These are phyloP conservation scores for Archips crataeganus DNA, from an alignment of 2,888 invertebrate genomes.

Conservation along the genomic window DNA sequence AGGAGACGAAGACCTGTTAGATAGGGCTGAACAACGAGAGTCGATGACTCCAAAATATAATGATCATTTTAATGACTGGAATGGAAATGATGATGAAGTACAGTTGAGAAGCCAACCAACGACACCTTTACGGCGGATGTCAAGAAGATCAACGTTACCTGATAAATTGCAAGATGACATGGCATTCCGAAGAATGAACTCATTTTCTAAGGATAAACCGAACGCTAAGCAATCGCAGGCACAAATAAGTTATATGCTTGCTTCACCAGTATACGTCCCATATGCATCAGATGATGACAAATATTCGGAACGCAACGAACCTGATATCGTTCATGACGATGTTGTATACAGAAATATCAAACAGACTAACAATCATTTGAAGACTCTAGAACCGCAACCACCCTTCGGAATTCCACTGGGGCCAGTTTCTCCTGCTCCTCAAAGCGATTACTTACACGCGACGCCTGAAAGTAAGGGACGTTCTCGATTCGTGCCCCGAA, in stretches of 20 bases:
- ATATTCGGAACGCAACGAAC: slow-evolving; percentile 88
- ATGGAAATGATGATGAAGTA: slow-evolving; percentile 80
- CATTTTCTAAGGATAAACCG: slow-evolving; percentile 81
- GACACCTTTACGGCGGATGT: slow-evolving; percentile 73
- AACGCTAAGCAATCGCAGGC: slow-evolving; percentile 72
- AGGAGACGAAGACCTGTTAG: slow-evolving; percentile 92
- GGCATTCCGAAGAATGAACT: slow-evolving; percentile 91
- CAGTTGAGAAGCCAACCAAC: slow-evolving; percentile 78
- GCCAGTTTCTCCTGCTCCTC: slow-evolving; percentile 92
- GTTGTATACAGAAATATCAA: slow-evolving; percentile 93
- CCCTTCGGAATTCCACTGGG: slow-evolving; percentile 96
- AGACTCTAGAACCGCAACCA: slow-evolving; percentile 92
- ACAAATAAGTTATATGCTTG: slow-evolving; percentile 88
- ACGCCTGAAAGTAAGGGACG: slow-evolving; percentile 87
- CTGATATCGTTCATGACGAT: slow-evolving; percentile 93
- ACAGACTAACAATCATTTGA: slow-evolving; percentile 90
- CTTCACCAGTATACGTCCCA: slow-evolving; percentile 88
- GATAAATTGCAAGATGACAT: slow-evolving; percentile 92
- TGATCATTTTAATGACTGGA: slow-evolving; percentile 81
- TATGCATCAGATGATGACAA: slow-evolving; percentile 80
- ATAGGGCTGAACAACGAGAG: slow-evolving; percentile 91
- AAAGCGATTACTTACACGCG: slow-evolving; percentile 94
- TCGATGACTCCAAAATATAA: slow-evolving; percentile 84
- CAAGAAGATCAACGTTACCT: slow-evolving; percentile 83
- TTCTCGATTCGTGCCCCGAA: slow-evolving; percentile 88